phyloP scores from a whole-genome alignment of 2,113 vertebrate species.

The Struthio camelus region DNA sequence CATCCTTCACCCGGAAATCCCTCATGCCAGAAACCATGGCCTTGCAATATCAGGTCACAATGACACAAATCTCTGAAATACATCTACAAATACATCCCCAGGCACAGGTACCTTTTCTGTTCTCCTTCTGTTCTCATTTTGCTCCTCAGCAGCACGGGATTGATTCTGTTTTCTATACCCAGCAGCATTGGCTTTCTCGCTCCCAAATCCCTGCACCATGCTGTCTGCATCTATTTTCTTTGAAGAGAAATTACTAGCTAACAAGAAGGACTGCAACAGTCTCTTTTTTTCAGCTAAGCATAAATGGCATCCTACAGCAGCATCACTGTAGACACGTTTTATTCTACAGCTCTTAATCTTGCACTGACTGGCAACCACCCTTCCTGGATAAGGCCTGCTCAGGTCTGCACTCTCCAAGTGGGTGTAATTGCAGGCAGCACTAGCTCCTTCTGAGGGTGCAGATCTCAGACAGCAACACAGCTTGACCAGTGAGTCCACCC shows the following conservation, averaged over 20 bases:
- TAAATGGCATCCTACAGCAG: background rate
- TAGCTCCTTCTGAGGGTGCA: background rate
- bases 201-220: background rate
- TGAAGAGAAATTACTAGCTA: background rate
- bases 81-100: background rate
- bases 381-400: background rate
- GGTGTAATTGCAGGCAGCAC: background rate
- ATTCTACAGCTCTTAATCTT: background rate
- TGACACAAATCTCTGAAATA: background rate
- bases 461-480: background rate
- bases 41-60: fast-evolving
- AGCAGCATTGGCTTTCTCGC: background rate
- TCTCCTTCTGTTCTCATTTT: background rate
- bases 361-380: background rate
- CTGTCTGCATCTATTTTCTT: background rate
- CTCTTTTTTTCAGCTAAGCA: background rate
- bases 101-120: background rate
- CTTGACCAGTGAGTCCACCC: background rate
- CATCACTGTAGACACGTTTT: background rate
- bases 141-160: background rate
- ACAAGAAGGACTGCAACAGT: background rate
- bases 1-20: background rate
- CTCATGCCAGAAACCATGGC: background rate
- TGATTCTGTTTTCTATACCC: background rate
- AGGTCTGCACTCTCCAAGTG: background rate